Evolutionary conservation across 1,140 invertebrate species (phyloP).

Genomic region (Drosophila sechellia): DNA sequence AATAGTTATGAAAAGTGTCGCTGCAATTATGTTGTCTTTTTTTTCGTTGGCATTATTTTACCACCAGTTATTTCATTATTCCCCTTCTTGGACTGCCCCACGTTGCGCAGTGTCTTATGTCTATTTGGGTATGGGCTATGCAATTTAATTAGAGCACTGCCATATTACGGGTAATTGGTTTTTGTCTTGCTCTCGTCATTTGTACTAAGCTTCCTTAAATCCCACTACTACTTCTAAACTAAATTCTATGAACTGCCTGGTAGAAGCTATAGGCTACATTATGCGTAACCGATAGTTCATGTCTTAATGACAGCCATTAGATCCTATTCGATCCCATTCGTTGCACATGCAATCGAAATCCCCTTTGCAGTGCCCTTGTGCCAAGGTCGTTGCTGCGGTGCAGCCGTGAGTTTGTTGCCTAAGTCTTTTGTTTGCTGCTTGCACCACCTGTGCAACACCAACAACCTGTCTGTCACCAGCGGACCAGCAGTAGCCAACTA

Average conservation of each 20-base stretch:
- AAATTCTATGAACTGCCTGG: no score
- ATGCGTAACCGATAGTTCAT: background rate
- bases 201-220: no score
- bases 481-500: background rate
- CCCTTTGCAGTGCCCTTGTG: constrained; percentile 23
- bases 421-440: constrained; percentile 34
- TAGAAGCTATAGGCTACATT: no score
- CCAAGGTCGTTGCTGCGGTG: constrained; percentile 38
- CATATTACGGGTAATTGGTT: no score
- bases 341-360: constrained; percentile 2
- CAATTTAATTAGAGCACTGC: background rate
- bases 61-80: constrained; percentile 17
- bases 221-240: no score
- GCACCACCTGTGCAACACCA: background rate
- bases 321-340: background rate
- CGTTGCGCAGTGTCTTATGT: background rate
- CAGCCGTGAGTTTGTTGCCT: constrained; percentile 35
- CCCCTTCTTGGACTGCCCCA: background rate
- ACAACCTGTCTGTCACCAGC: constrained; percentile 13
- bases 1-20: constrained; percentile 43
- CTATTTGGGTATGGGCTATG: background rate
- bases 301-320: background rate
- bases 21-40: constrained; percentile 27
- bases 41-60: constrained; percentile 19
- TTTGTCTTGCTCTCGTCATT: no score